Evolutionary conservation across 2,113 vertebrate species (phyloP).

Genomic region (Myanophis thanlyinensis): DNA sequence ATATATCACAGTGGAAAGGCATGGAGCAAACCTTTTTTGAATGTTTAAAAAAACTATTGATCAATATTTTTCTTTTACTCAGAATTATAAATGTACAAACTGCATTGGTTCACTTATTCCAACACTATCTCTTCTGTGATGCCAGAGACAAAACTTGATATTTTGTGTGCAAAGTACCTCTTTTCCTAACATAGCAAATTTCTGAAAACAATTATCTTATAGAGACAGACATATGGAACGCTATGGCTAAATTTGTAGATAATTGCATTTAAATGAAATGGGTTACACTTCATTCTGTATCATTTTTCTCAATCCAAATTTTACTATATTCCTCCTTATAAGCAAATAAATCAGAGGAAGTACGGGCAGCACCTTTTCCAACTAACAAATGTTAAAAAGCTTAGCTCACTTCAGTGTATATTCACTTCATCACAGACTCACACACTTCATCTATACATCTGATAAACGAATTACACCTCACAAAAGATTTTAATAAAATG

Average conservation of each 20-base stretch:
- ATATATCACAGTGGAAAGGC: slow-evolving; percentile 78
- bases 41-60: slow-evolving; percentile 20
- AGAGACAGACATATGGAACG: not conserved
- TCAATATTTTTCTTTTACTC: not conserved
- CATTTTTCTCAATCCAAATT: not conserved
- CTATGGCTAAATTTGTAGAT: not conserved
- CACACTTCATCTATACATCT: not conserved
- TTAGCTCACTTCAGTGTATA: not conserved
- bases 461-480: not conserved
- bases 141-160: not conserved
- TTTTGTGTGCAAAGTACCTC: not conserved
- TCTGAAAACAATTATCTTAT: not conserved
- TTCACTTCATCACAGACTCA: not conserved
- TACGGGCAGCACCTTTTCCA: not conserved
- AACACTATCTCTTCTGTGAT: not conserved
- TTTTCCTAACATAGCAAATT: not conserved
- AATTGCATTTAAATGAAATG: not conserved
- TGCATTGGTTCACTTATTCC: not conserved
- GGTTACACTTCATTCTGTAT: not conserved
- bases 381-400: not conserved
- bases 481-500: not conserved
- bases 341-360: not conserved
- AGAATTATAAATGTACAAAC: not conserved
- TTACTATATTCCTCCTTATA: not conserved
- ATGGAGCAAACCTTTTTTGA: slow-evolving; percentile 78